Evolutionary conservation across 1,140 invertebrate genomes (phyloP), one percentile per base, ranked within the genome.

Genomic region (Probaryconus sp.): DNA sequence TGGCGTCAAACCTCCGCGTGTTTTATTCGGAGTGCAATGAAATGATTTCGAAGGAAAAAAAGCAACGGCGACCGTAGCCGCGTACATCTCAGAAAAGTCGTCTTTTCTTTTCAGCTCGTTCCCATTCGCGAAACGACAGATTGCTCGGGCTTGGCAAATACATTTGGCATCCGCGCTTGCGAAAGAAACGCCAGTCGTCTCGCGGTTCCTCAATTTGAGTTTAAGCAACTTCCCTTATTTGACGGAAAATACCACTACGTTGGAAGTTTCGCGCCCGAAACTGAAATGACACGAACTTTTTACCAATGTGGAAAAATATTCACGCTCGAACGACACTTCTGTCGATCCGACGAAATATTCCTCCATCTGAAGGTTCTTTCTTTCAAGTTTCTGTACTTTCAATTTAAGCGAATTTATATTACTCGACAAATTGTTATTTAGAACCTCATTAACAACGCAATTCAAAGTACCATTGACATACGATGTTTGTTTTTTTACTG

Each of bases 31-130:
- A 24, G 3, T 31, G 38, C 20, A 42, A 63, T 63, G 51, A 40
- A 43, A 42, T 51, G 13, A 31, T 5, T 50, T 48, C 5, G 30
- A 0, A 55, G 30, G 11, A 17, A 16, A 53, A 60, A 56, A 60
- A 20, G 10, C 4, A 2, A 28, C 13, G 21, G 37, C 28, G 48
- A 31, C 4, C 10, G 11, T 48, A 24, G 42, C 11, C n/a, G 6
- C 20, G 67, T 33, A 10, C 40, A 43, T 61, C 69, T 70, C 21
- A 63, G 73, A 68, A 77, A 63, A 51, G 24, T 58, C 50, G 17
- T 30, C 16, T 58, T 70, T 76, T 69, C 73, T 78, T 79, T 79
- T 77, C 76, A 71, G 69, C 56, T 28, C 43, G 16, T 28, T 6
- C 20, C 16, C 35, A n/a, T 20, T 53, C 13, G 20, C 14, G 18